Evolutionary conservation across 2,113 vertebrate genomes (phyloP).

Genomic region (Onychostoma macrolepis): DNA sequence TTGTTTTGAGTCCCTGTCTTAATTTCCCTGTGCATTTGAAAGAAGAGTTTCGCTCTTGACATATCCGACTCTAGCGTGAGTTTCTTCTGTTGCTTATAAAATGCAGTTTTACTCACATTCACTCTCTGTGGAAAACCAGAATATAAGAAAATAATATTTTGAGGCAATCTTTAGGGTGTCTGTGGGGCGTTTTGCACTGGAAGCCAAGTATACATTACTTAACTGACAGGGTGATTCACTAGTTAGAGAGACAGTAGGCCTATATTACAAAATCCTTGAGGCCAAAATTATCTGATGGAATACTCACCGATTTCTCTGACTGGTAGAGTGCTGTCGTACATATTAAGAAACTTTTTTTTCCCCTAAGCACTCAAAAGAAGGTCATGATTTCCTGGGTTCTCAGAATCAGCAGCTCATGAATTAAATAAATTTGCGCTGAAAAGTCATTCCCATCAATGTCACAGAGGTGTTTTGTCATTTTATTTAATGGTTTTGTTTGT

Average conservation of each 20-base stretch:
- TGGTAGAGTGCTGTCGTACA: slow-evolving; percentile 11
- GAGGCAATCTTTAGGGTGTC: slow-evolving; percentile 17
- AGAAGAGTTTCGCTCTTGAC: slow-evolving; percentile 39
- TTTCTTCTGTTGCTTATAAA: slow-evolving; percentile 23
- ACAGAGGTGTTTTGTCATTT: slow-evolving; percentile 18
- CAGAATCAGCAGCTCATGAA: slow-evolving; percentile 47
- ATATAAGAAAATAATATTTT: slow-evolving; percentile 1
- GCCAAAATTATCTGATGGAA: slow-evolving; percentile 51
- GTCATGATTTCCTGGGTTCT: slow-evolving; percentile 49
- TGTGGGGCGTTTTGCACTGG: slow-evolving; percentile 19
- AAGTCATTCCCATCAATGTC: slow-evolving; percentile 29
- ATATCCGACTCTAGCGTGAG: slow-evolving; percentile 29
- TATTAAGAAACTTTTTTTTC: slow-evolving; percentile 32
- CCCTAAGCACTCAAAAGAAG: slow-evolving; percentile 32
- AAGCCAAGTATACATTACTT: slow-evolving; percentile 22
- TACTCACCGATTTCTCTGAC: slow-evolving; percentile 31
- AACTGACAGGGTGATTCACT: slow-evolving; percentile 21
- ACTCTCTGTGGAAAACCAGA: neutral
- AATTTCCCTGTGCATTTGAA: slow-evolving; percentile 37
- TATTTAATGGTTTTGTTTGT: slow-evolving; percentile 26
- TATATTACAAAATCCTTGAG: slow-evolving; percentile 14
- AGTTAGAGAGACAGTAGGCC: neutral
- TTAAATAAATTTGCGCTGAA: slow-evolving; percentile 42
- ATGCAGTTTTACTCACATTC: slow-evolving; percentile 12
- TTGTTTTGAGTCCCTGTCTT: slow-evolving; percentile 38